Percentiles rank a stretch among this genome's conserved stretches.
These are phyloP conservation scores for Dolichopus griseipennis DNA, from an alignment of 2,888 invertebrate genomes.

Conservation along the genomic window DNA sequence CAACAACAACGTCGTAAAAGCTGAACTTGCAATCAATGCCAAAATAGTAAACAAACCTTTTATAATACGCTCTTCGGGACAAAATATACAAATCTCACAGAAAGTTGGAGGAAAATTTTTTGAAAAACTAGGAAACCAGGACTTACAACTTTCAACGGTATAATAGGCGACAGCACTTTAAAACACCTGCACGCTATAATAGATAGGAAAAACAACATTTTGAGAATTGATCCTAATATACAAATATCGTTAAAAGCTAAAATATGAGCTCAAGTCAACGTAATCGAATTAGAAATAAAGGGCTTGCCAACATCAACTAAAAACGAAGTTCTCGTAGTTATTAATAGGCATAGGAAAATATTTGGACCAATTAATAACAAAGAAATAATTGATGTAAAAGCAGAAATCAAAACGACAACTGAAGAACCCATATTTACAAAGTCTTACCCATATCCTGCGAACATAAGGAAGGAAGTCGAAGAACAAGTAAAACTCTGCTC, in stretches of 20 bases:
- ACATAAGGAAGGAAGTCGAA: conserved; percentile 28
- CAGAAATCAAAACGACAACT: conserved; percentile 29
- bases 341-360: not conserved
- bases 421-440: conserved; percentile 27
- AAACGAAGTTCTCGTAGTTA: not conserved
- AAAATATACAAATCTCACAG: conserved; percentile 9
- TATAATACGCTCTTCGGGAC: too few relatives aligned
- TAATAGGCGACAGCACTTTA: too few relatives aligned
- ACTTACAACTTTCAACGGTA: conserved; percentile 14
- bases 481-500: conserved; percentile 30
- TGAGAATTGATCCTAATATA: too few relatives aligned
- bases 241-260: too few relatives aligned
- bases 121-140: conserved; percentile 11
- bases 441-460: conserved; percentile 30
- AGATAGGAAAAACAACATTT: too few relatives aligned
- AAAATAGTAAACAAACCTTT: too few relatives aligned
- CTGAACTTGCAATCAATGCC: too few relatives aligned
- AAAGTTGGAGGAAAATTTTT: conserved; percentile 13
- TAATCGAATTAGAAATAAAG: too few relatives aligned
- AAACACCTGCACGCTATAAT: too few relatives aligned
- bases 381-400: conserved; percentile 23
- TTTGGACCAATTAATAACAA: conserved; percentile 15
- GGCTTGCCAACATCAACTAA: too few relatives aligned
- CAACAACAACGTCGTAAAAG: too few relatives aligned
- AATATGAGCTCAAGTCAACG: too few relatives aligned